Conservation (phyloP, 2,797 vertebrate species). For the Aphelocoma californica region DNA sequence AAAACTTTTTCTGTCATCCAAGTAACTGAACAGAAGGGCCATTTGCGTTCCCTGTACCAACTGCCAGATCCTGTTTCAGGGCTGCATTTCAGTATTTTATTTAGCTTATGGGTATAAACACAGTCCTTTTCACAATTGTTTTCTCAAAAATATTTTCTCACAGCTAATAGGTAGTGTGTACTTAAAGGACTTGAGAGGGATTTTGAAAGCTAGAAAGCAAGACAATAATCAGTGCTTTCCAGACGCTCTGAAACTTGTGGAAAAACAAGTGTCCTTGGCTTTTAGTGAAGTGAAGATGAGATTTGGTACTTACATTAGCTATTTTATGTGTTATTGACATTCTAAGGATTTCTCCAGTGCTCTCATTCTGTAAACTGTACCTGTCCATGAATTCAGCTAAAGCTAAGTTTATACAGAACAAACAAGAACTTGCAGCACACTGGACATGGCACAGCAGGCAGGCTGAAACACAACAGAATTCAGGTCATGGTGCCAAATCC, state of each 20-base stretch:
- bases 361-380: not conserved
- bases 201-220: not conserved
- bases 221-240: not conserved
- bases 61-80: not conserved
- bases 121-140: not conserved
- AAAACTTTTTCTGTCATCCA: not conserved
- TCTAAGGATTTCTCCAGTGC: not conserved
- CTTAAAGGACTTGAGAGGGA: not conserved
- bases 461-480: not conserved
- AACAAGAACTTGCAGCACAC: not conserved
- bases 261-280: not conserved
- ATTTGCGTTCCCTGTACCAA: not conserved
- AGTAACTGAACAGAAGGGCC: not conserved
- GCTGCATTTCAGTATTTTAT: not conserved
- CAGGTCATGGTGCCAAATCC: not conserved
- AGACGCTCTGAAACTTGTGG: not conserved
- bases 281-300: not conserved
- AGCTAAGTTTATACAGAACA: not conserved
- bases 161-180: not conserved
- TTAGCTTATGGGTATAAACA: not conserved
- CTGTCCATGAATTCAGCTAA: not conserved
- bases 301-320: not conserved
- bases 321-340: not conserved
- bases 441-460: not conserved
- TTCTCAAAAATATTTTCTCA: not conserved